A percentile compares a stretch with the other conserved stretches of the same genome.
Conservation (phyloP, 2,113 vertebrate species). For the Syngnathus scovelli region DNA sequence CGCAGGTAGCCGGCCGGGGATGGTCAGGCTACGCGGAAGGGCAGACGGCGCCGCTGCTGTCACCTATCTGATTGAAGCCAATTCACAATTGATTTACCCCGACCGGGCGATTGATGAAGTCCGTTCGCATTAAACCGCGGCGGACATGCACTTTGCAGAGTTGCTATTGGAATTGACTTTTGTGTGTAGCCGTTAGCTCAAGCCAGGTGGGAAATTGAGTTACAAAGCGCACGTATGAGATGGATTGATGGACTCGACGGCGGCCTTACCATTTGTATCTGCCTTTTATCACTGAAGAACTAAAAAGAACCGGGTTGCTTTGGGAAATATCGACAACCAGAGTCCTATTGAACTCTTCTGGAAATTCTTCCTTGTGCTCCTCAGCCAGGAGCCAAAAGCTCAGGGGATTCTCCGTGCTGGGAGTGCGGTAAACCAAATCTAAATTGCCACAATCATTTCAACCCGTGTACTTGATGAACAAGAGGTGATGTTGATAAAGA, state of each 20-base stretch:
- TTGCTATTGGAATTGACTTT: constrained; percentile 60
- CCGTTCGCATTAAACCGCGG: constrained; percentile 66
- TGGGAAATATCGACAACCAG: no score
- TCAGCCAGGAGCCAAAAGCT: constrained; percentile 14
- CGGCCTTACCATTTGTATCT: constrained; percentile 42
- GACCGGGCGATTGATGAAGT: constrained; percentile 67
- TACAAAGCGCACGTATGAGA: constrained; percentile 50
- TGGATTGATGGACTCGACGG: constrained; percentile 50
- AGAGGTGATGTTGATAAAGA: constrained; percentile 61
- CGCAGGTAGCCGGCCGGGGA: constrained; percentile 25
- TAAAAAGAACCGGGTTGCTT: neutral
- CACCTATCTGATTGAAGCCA: constrained; percentile 51
- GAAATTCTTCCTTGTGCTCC: neutral
- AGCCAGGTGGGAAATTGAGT: constrained; percentile 67
- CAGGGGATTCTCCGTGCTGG: constrained; percentile 61
- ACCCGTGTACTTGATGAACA: constrained; percentile 52
- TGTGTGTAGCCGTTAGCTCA: constrained; percentile 56
- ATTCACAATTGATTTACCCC: constrained; percentile 69
- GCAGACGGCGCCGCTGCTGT: constrained; percentile 53
- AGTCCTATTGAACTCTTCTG: neutral
- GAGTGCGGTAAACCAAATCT: constrained; percentile 57
- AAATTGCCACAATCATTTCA: constrained; percentile 65
- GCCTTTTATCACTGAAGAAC: constrained; percentile 41
- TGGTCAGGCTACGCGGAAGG: constrained; percentile 39
- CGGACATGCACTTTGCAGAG: constrained; percentile 56